These are phyloP conservation scores for Meta bourneti DNA, from an alignment of 2,888 invertebrate species.

Conservation along the genomic window DNA sequence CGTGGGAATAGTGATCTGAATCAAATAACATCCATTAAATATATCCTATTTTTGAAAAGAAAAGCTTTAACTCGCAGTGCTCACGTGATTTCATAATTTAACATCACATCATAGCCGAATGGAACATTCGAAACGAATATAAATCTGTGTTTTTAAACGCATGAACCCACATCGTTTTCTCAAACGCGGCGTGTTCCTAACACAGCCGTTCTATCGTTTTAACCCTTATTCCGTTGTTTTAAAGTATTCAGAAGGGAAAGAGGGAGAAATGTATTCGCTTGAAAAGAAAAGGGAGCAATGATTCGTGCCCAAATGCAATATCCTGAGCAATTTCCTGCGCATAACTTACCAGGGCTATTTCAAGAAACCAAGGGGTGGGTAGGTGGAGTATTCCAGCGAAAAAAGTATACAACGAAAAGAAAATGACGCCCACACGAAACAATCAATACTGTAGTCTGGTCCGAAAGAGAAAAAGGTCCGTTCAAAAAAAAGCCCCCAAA, in stretches of 20 bases:
- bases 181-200: neutral
- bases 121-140: neutral
- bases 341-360: slow-evolving; percentile 42
- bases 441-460: slow-evolving; percentile 27
- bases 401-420: neutral
- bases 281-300: neutral
- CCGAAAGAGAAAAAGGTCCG: slow-evolving; percentile 8
- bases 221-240: neutral
- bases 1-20: too few species aligned
- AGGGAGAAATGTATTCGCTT: neutral
- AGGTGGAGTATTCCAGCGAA: slow-evolving; percentile 7
- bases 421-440: neutral
- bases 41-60: neutral
- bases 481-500: neutral
- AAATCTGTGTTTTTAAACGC: neutral
- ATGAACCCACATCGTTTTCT: neutral
- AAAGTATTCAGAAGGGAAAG: slow-evolving; percentile 8
- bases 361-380: neutral
- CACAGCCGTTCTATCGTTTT: neutral
- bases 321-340: slow-evolving; percentile 16
- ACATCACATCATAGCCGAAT: too few species aligned
- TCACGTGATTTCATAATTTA: too few species aligned
- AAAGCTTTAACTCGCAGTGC: neutral
- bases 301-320: slow-evolving; percentile 14
- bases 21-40: neutral